Percentiles rank a stretch among this genome's conserved stretches.
Conservation (phyloP, 2,888 invertebrate genomes). For the Elegia similella region DNA sequence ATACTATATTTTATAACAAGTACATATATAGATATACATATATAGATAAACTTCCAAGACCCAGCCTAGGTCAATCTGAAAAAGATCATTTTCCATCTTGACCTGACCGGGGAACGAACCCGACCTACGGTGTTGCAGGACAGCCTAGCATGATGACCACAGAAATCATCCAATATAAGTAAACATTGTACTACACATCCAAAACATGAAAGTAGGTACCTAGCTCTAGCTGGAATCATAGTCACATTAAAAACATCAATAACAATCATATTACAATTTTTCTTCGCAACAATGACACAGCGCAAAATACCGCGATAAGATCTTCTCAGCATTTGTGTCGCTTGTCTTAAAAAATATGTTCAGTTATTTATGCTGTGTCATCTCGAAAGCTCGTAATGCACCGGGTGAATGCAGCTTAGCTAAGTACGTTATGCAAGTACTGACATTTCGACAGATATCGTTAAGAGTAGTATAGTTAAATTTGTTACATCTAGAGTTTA, state of each 20-base stretch:
- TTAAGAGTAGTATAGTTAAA: neutral
- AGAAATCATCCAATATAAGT: too few species aligned
- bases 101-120: too few species aligned
- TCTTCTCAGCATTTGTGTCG: neutral
- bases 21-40: too few species aligned
- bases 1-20: too few species aligned
- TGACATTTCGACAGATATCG: conserved; percentile 4
- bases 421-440: conserved; percentile 3
- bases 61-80: too few species aligned
- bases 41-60: too few species aligned
- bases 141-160: too few species aligned
- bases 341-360: neutral
- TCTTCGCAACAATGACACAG: conserved; percentile 8
- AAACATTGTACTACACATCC: neutral
- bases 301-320: neutral
- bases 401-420: neutral
- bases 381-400: conserved; percentile 9
- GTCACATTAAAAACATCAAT: neutral
- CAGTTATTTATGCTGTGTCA: conserved; percentile 6
- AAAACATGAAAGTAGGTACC: neutral
- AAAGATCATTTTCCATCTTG: too few species aligned
- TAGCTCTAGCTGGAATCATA: neutral
- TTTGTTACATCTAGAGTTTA: neutral
- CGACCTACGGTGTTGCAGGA: too few species aligned
- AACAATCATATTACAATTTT: neutral